A percentile compares a stretch with the other conserved stretches of the same genome.
These are phyloP conservation scores for Myrmecophaga tridactyla DNA, from an alignment of 2,113 vertebrate species.

Conservation along the genomic window DNA sequence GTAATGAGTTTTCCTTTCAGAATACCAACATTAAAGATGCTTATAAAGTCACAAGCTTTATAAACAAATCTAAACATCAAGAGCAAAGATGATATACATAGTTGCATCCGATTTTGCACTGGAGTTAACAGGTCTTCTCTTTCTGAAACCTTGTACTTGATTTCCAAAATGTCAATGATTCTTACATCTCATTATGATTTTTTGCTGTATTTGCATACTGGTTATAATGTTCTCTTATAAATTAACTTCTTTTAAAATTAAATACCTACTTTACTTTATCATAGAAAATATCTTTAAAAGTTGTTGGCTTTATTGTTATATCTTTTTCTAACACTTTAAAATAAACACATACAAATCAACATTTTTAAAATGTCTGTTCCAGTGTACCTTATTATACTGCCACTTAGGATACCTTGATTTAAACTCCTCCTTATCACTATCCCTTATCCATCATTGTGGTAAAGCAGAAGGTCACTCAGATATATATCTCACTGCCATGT, in stretches of 20 bases:
- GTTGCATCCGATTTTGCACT: background rate
- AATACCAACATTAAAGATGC: background rate
- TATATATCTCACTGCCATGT: background rate
- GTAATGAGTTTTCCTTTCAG: background rate
- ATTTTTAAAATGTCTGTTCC: background rate
- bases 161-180: background rate
- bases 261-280: background rate
- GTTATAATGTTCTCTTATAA: background rate
- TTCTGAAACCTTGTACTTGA: background rate
- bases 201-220: background rate
- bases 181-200: background rate
- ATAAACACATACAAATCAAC: background rate
- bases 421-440: background rate
- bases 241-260: background rate
- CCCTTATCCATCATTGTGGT: background rate
- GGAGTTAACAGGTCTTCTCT: background rate
- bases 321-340: constrained; percentile 30
- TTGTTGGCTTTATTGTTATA: background rate
- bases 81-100: background rate
- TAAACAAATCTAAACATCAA: background rate
- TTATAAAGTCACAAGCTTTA: background rate
- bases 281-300: background rate
- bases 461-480: background rate
- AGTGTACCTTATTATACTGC: background rate
- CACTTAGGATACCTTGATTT: background rate